A percentile compares a stretch with the other conserved stretches of the same genome.
These are phyloP conservation scores for Gari tellinella DNA, from an alignment of 2,888 invertebrate genomes.

Conservation along the genomic window DNA sequence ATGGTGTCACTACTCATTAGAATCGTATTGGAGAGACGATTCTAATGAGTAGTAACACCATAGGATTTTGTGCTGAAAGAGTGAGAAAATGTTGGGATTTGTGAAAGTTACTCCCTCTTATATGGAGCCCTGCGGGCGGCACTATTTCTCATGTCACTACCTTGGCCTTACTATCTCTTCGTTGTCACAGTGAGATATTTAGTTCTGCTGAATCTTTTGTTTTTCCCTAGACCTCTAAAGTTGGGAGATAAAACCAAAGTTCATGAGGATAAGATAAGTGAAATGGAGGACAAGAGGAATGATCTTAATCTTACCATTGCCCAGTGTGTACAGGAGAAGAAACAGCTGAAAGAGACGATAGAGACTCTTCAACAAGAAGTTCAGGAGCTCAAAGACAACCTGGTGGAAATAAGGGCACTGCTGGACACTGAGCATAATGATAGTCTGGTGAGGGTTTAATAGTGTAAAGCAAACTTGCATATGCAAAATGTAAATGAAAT, in stretches of 20 bases:
- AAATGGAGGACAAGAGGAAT: slow-evolving; percentile 50
- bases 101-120: no score
- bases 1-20: no score
- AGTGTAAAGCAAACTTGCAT: no score
- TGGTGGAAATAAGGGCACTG: slow-evolving; percentile 35
- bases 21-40: no score
- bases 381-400: slow-evolving; percentile 42
- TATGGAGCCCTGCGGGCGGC: no score
- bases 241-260: slow-evolving; percentile 45
- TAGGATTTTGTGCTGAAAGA: no score
- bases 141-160: no score
- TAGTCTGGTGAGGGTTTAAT: slow-evolving; percentile 21
- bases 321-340: slow-evolving; percentile 19
- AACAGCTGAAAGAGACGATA: slow-evolving; percentile 23
- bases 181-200: no score
- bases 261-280: slow-evolving; percentile 40
- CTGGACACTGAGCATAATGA: slow-evolving; percentile 30
- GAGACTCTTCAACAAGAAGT: slow-evolving; percentile 35
- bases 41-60: no score
- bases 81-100: no score
- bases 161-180: no score
- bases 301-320: slow-evolving; percentile 30
- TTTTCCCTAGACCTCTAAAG: slow-evolving; percentile 37
- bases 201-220: not conserved
- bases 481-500: no score